Evolutionary conservation across 2,888 invertebrate genomes (phyloP), one percentile per base, ranked within the genome.

Genomic region (Antheraea assamensis): DNA sequence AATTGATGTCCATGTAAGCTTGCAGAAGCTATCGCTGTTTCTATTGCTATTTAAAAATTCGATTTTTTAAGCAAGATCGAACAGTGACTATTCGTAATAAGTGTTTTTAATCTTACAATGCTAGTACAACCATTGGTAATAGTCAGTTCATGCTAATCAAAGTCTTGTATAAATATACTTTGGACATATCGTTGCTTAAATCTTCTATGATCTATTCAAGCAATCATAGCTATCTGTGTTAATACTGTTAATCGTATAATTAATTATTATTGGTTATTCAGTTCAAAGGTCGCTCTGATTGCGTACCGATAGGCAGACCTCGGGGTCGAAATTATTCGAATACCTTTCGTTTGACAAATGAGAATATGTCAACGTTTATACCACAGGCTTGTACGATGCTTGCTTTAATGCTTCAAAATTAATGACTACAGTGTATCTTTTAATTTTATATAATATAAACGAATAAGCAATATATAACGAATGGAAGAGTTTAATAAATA

Each of bases 311-410:
- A 68, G 80, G 76, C 75, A 78, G 87, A 89, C 85, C 89, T 76
- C 75, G 76, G 76, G 88, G 87, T 88, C 85, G 82, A 83, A 82
- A 85, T 85, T 81, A 85, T 85, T 85, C 80, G 82, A 85, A 82
- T 81, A 68, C 79, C 78, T 80, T 80, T 78, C 79, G 77, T 79
- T 85, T 83, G 85, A 85, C 85, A 86, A 86, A 87, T 80, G 79
- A 78, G 76, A 80, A 81, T 81, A 78, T 75, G 75, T 77, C 72
- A 74, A 74, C 76, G 78, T 75, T 75, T 78, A 73, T 74, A n/a
- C n/a, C n/a, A n/a, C n/a, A n/a, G n/a, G n/a, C n/a, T n/a, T n/a
- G 42, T 42, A 70, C 77, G 19, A 30, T 21, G 66, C 21, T 35
- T 68, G n/a, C 21, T n/a, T n/a, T 27, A 31, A n/a, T 35, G 3